Base-by-base conservation (phyloP, 2,888 invertebrate species). In the Linnaemya tessellans region DNA sequence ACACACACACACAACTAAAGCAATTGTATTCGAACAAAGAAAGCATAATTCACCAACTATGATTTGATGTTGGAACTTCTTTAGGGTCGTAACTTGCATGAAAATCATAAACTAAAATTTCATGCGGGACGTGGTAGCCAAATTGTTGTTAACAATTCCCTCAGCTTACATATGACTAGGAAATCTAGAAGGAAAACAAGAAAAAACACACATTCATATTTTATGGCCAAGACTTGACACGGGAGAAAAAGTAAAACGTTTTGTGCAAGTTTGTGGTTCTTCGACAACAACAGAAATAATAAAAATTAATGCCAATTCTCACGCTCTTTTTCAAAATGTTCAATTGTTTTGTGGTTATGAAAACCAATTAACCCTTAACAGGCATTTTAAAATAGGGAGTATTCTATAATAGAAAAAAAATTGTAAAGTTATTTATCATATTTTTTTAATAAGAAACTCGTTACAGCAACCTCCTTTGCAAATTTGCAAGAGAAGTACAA, bases 31-130 rank as follows among this genome's bases (percentile, higher is more conserved):
- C 22, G 25, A 65, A 49, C 35, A 62, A 73, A 49, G 62, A 70
- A 70, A 70, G 38, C 43, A 79, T 73, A 74, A 77, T 77, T 80
- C 67, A 78, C 38, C 79, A 73, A 75, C 68, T 65, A 43, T 41
- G 38, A 43, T 56, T 54, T 46, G 8, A 78, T 74, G 68, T 30
- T 79, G n/a, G 65, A 82, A 49, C 65, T 79, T 79, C 70, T 67
- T 56, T 67, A 75, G 75, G 82, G 74, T 82, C 82, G 82, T 71
- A 79, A 82, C 79, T 79, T 70, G 84, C 70, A 75, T 68, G 58
- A 70, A 70, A 56, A 79, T 65, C 82, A 80, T 79, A 82, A 82
- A 85, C 71, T 58, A 62, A 71, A 30, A 75, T 71, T 65, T 75
- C 60, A 75, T 65, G 74, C 65, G 75, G 65, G 70, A 85, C 67